Evolutionary conservation across 2,888 invertebrate genomes (phyloP), one percentile per base, ranked within the genome.

Genomic region (Amorpha juglandis): DNA sequence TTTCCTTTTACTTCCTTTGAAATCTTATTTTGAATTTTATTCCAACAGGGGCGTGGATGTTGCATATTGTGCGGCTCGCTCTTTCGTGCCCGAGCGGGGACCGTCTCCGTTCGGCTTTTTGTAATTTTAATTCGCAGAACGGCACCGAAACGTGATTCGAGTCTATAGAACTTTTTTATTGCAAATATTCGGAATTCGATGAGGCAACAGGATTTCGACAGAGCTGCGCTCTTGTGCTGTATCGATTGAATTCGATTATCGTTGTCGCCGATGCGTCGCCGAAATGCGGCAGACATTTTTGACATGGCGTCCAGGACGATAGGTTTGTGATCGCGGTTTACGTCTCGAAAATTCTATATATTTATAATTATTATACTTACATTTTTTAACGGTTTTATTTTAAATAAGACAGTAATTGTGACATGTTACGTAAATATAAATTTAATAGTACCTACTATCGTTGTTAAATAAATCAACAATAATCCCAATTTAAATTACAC

Each of bases 51-150:
- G 94, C 94, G 94, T 90, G 92, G 88, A 86, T 92, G 94, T 94
- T 94, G 94, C 94, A 94, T 93, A 93, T 89, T 91, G 86, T 91
- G 90, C 89, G 89, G 90, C 94, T 84, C 87, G 81, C 94, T 91
- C 88, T 78, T 84, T 83, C 90, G 76, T 80, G 78, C 79, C 64
- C 74, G 77, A 76, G 75, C 71, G 71, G 78, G 76, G 74, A 75
- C 78, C 80, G 79, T 91, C 91, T 83, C 88, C 68, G 81, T 92
- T 90, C 82, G 71, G 80, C 92, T 92, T 92, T 92, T 92, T 92
- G 90, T 90, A 91, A 91, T 91, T 92, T 92, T 92, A 92, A 92
- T 93, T 92, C 92, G 89, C 88, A 87, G 92, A 92, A 92, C 89
- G 85, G 81, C 90, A 88, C 88, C 88, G 88, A 84, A 86, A 92